Conservation (phyloP, 2,797 vertebrate genomes). For the Synaphobranchus kaupii region DNA sequence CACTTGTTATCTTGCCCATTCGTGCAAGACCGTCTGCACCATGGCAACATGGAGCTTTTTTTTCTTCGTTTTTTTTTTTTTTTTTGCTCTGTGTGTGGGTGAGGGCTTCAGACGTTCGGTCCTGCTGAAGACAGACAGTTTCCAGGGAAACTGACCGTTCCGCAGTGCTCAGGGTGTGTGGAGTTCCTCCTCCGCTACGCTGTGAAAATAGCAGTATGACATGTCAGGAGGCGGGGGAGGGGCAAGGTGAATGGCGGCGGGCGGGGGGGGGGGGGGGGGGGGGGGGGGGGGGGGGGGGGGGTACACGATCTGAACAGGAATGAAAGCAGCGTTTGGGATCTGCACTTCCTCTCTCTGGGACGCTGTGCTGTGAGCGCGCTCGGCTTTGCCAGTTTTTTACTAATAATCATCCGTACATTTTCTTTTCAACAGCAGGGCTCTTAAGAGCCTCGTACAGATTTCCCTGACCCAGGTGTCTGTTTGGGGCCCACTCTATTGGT, state of each 20-base stretch:
- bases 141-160: constrained; percentile 74
- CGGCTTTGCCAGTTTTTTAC: not conserved
- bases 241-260: not conserved
- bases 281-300: not conserved
- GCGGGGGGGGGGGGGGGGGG: not conserved
- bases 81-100: constrained; percentile 55
- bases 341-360: not conserved
- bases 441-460: not conserved
- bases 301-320: not conserved
- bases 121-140: constrained; percentile 67
- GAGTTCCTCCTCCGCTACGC: constrained; percentile 16
- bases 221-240: not conserved
- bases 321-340: not conserved
- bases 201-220: constrained; percentile 13
- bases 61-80: constrained; percentile 41
- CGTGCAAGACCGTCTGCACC: constrained; percentile 51
- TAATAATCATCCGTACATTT: not conserved
- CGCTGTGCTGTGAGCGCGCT: not conserved
- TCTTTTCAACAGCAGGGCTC: not conserved
- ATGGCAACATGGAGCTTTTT: constrained; percentile 66
- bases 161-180: constrained; percentile 56
- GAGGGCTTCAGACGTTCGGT: constrained; percentile 57
- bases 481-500: not conserved
- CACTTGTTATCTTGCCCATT: constrained; percentile 52
- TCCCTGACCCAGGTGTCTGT: not conserved